Percentiles rank a stretch among this genome's conserved stretches.
These are phyloP conservation scores for Gallirallus australis DNA, from an alignment of 2,797 vertebrate genomes.

Conservation along the genomic window DNA sequence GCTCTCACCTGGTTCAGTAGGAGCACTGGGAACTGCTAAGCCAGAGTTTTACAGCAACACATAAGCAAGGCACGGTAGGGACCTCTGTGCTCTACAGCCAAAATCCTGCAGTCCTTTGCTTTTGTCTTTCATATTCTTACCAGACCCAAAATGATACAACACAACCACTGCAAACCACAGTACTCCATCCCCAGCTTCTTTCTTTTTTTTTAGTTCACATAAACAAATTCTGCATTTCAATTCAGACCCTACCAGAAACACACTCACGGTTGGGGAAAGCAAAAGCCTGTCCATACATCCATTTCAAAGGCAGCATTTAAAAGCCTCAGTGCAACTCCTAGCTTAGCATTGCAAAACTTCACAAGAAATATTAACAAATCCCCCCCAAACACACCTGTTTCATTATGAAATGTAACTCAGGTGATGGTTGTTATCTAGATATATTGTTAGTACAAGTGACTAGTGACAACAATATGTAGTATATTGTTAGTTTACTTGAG, in stretches of 20 bases:
- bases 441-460: not conserved
- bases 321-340: not conserved
- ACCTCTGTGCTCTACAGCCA: not conserved
- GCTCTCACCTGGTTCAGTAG: not conserved
- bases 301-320: not conserved
- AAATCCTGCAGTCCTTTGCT: not conserved
- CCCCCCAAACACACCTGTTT: not conserved
- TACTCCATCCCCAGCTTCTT: not conserved
- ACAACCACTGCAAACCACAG: not conserved
- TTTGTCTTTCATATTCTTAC: not conserved
- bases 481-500: not conserved
- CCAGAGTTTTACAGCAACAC: not conserved
- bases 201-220: not conserved
- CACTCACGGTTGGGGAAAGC: not conserved
- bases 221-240: not conserved
- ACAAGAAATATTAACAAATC: not conserved
- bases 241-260: not conserved
- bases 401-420: not conserved
- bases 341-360: not conserved
- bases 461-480: not conserved
- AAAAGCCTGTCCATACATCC: not conserved
- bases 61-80: not conserved
- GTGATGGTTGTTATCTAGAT: not conserved
- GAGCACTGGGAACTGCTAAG: not conserved
- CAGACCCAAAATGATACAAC: not conserved